Conservation (phyloP, 1,140 invertebrate species). For the Coenobita brevimanus region DNA sequence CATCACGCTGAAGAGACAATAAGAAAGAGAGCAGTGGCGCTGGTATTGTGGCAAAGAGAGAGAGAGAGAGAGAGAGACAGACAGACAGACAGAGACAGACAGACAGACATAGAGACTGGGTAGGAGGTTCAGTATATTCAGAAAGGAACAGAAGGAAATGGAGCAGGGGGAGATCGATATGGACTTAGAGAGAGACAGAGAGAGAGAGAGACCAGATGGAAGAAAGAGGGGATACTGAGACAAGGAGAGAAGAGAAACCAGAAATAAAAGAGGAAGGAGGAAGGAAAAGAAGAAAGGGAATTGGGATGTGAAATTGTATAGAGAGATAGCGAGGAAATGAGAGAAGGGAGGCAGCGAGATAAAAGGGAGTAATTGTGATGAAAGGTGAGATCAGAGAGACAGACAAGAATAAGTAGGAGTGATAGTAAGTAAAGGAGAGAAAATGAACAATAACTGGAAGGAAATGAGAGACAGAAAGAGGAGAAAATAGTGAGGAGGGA, state of each 20-base stretch:
- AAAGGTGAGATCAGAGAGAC: no score
- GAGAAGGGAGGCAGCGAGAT: neutral
- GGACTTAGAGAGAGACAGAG: neutral
- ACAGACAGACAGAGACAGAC: neutral
- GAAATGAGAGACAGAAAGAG: no score
- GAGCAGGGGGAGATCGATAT: neutral
- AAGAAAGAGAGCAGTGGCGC: neutral
- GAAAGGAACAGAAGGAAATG: neutral
- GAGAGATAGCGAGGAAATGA: neutral
- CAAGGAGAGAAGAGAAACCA: neutral
- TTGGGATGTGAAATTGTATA: neutral
- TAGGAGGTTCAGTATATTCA: neutral
- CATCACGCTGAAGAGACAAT: no score
- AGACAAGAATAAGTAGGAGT: neutral
- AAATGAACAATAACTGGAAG: no score
- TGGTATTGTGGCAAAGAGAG: neutral
- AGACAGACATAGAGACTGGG: neutral
- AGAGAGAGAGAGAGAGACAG: neutral
- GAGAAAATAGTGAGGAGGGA: no score
- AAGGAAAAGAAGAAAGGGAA: neutral
- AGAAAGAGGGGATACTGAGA: neutral
- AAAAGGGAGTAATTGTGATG: neutral
- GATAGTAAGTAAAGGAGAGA: no score
- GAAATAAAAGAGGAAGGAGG: neutral
- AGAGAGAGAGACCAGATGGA: conserved; percentile 15